Evolutionary conservation across 2,888 invertebrate genomes (phyloP).

Genomic region (Athripsodes cinereus): DNA sequence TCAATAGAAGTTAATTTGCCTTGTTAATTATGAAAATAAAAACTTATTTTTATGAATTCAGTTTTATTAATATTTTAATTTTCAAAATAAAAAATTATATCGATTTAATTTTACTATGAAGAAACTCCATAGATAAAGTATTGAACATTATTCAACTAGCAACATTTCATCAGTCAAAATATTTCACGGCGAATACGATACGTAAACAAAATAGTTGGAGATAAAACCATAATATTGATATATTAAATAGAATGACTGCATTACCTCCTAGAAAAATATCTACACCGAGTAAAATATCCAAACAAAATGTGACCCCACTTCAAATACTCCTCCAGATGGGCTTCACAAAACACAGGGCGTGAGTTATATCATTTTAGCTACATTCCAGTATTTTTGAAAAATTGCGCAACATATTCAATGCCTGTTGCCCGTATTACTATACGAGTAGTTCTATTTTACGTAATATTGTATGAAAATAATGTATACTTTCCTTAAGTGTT

Average conservation of each 20-base stretch:
- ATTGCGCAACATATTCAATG: background rate
- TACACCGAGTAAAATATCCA: conserved; percentile 62
- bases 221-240: conserved; percentile 8
- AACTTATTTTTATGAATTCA: too few species aligned
- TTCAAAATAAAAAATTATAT: too few species aligned
- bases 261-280: conserved; percentile 73
- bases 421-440: background rate
- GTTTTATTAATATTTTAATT: too few species aligned
- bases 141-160: background rate
- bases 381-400: background rate
- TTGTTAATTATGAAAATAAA: too few species aligned
- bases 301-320: conserved; percentile 68
- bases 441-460: too few species aligned
- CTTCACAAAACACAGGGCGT: conserved; percentile 84
- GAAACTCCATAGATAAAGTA: background rate
- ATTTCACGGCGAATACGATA: conserved; percentile 14
- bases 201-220: conserved; percentile 21
- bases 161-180: conserved; percentile 21
- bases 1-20: too few species aligned
- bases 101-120: too few species aligned
- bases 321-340: conserved; percentile 85
- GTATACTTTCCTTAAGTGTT: too few species aligned
- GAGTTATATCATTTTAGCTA: conserved; percentile 40
- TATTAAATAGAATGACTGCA: conserved; percentile 56
- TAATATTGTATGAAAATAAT: too few species aligned